phyloP scores from a whole-genome alignment of 2,888 invertebrate genomes.

The Stenurella melanura region DNA sequence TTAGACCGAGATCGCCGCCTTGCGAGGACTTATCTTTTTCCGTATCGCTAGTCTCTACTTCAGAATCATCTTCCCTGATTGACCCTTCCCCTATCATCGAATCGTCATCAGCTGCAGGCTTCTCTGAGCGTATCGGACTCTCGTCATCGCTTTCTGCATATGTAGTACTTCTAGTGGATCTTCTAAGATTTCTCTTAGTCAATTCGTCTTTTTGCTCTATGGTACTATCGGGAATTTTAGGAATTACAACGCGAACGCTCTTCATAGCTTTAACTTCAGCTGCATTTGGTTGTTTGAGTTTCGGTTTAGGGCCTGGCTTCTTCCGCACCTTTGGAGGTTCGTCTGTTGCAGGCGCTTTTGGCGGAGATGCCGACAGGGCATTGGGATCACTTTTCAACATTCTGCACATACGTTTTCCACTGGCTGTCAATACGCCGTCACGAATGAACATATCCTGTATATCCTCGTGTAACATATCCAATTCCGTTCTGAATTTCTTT shows the following conservation, averaged over 20 bases:
- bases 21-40: slow-evolving; percentile 52
- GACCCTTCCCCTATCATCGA: slow-evolving; percentile 41
- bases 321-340: slow-evolving; percentile 50
- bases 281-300: slow-evolving; percentile 47
- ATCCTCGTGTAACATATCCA: slow-evolving; percentile 81
- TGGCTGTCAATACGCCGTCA: slow-evolving; percentile 79
- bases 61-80: slow-evolving; percentile 63
- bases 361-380: slow-evolving; percentile 47
- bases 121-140: slow-evolving; percentile 30
- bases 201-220: slow-evolving; percentile 49
- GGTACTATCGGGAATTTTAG: slow-evolving; percentile 61
- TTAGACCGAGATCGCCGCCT: slow-evolving; percentile 63
- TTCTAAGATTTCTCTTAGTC: slow-evolving; percentile 42
- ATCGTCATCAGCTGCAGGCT: slow-evolving; percentile 34
- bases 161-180: slow-evolving; percentile 49
- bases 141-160: slow-evolving; percentile 54
- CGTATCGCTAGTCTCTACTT: slow-evolving; percentile 57
- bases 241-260: slow-evolving; percentile 60
- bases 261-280: slow-evolving; percentile 56
- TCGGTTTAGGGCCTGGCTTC: slow-evolving; percentile 56
- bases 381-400: slow-evolving; percentile 70
- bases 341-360: slow-evolving; percentile 10
- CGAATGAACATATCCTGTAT: slow-evolving; percentile 83
- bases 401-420: slow-evolving; percentile 81
- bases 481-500: slow-evolving; percentile 74